Conservation (phyloP, 2,888 invertebrate species). For the Diarsia brunnea region DNA sequence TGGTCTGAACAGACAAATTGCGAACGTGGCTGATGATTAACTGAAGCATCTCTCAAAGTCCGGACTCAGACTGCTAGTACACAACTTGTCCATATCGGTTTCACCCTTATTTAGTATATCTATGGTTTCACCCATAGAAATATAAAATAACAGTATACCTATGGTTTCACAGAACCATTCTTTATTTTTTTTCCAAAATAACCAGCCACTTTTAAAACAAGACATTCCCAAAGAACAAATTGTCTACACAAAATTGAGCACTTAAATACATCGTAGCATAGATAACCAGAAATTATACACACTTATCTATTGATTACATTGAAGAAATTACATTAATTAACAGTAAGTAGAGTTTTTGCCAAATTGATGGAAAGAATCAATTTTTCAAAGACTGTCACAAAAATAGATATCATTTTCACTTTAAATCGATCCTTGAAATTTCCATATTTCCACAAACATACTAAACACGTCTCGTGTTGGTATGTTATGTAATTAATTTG, state of each 20-base stretch:
- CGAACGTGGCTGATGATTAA: neutral
- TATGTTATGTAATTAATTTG: too few relatives aligned
- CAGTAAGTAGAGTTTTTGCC: slow-evolving; percentile 15
- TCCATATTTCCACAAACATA: too few relatives aligned
- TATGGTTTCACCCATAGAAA: too few relatives aligned
- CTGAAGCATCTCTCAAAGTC: neutral
- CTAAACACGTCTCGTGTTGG: too few relatives aligned
- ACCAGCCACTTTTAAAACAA: slow-evolving; percentile 31
- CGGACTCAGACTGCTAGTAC: neutral
- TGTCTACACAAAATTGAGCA: slow-evolving; percentile 73
- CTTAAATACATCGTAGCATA: slow-evolving; percentile 52
- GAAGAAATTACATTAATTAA: slow-evolving; percentile 40
- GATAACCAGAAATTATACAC: slow-evolving; percentile 48
- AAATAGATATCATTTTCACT: slow-evolving; percentile 43
- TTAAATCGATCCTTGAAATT: too few relatives aligned
- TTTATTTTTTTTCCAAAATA: neutral
- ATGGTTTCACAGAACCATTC: neutral
- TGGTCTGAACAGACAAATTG: neutral
- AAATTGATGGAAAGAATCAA: slow-evolving; percentile 23
- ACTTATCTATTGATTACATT: slow-evolving; percentile 52
- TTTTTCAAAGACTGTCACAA: slow-evolving; percentile 34
- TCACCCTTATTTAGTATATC: too few relatives aligned
- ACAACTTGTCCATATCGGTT: neutral
- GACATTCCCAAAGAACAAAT: slow-evolving; percentile 31
- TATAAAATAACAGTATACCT: too few relatives aligned